Percentiles rank a stretch among this genome's conserved stretches.
These are phyloP conservation scores for Acanthornis magna DNA, from an alignment of 2,797 vertebrate genomes.

Conservation along the genomic window DNA sequence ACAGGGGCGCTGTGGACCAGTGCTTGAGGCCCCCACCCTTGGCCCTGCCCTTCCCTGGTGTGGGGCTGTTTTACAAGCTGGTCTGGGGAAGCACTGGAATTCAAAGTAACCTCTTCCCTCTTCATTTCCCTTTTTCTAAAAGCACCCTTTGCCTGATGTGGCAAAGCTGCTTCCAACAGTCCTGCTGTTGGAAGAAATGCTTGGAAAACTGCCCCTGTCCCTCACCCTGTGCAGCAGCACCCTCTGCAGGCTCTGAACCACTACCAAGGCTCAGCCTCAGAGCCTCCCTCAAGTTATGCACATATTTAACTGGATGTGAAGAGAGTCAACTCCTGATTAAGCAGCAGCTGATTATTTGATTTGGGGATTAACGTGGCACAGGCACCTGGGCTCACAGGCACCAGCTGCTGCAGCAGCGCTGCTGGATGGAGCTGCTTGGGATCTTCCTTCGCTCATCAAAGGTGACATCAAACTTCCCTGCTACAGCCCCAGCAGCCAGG, in stretches of 20 bases:
- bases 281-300: not conserved
- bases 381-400: not conserved
- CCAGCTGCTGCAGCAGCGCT: not conserved
- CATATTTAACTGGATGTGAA: not conserved
- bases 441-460: not conserved
- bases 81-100: not conserved
- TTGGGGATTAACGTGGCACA: not conserved
- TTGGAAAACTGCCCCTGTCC: not conserved
- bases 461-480: not conserved
- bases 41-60: not conserved
- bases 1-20: not conserved
- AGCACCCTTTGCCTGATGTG: too few relatives aligned
- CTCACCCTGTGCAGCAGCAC: not conserved
- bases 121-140: not conserved
- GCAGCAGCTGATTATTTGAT: not conserved
- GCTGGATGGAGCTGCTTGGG: rapidly evolving
- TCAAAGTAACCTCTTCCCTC: not conserved
- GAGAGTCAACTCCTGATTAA: not conserved
- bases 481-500: not conserved
- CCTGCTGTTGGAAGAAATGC: not conserved
- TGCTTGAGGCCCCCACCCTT: not conserved
- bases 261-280: not conserved
- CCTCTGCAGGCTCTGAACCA: rapidly evolving
- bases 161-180: not conserved
- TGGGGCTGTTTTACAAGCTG: not conserved